phyloP scores from a whole-genome alignment of 2,113 vertebrate genomes.

The Ivindomyrus marchei region DNA sequence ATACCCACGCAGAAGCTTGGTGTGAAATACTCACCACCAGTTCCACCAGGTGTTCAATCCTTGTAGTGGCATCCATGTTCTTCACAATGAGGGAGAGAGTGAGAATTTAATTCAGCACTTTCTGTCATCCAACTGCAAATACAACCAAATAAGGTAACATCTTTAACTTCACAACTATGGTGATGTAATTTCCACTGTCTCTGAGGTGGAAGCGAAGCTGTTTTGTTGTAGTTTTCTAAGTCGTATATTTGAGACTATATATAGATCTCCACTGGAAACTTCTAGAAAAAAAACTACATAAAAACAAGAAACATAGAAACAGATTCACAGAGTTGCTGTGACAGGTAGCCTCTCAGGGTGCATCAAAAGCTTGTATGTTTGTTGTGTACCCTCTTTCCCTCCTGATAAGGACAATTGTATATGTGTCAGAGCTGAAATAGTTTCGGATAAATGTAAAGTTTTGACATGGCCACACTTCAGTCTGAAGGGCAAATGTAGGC shows the following conservation, averaged over 20 bases:
- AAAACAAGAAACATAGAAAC: not conserved
- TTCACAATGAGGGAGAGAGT: conserved; percentile 28
- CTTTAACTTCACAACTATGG: not conserved
- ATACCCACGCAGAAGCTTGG: not conserved
- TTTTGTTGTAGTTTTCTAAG: not conserved
- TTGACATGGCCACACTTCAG: not conserved
- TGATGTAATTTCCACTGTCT: not conserved
- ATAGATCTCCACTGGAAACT: not conserved
- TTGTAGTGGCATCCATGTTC: conserved; percentile 38
- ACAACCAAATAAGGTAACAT: not conserved
- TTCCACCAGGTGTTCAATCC: conserved; percentile 41
- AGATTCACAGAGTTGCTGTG: not conserved
- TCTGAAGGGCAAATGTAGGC: not conserved
- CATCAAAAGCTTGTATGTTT: not conserved
- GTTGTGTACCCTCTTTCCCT: not conserved
- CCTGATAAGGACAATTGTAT: not conserved
- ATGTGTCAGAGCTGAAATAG: not conserved
- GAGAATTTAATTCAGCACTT: not conserved
- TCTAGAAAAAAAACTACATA: not conserved
- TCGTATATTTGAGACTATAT: not conserved
- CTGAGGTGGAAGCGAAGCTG: not conserved
- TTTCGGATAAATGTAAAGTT: not conserved
- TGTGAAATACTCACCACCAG: conserved; percentile 36
- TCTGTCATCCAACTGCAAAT: not conserved
- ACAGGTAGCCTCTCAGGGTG: not conserved